Evolutionary conservation across 2,888 invertebrate genomes (phyloP).

Genomic region (Drosophila kuntzei): DNA sequence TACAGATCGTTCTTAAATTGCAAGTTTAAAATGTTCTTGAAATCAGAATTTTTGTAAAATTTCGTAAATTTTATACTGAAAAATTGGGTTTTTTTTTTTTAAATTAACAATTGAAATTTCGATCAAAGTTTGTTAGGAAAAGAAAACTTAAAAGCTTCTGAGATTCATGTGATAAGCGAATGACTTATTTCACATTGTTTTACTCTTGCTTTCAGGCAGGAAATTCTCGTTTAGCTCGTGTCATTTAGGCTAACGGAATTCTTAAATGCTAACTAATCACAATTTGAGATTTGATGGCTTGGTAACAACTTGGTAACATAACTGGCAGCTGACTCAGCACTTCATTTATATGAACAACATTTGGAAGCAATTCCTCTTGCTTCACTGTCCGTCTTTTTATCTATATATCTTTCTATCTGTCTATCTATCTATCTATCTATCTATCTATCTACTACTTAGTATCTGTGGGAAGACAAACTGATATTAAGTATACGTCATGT

Average conservation of each 20-base stretch:
- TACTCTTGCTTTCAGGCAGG: not conserved
- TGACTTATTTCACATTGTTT: not conserved
- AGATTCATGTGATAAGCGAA: not conserved
- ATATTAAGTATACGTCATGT: slow-evolving; percentile 50
- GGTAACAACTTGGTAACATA: slow-evolving; percentile 8
- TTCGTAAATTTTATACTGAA: too few species aligned
- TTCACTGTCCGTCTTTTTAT: not conserved
- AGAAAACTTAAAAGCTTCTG: too few species aligned
- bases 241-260: slow-evolving; percentile 2
- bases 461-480: slow-evolving; percentile 11
- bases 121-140: not conserved
- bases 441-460: not conserved
- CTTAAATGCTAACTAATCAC: slow-evolving; percentile 3
- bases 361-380: not conserved
- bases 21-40: too few species aligned
- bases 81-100: too few species aligned
- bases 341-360: not conserved
- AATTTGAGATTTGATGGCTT: slow-evolving; percentile 3
- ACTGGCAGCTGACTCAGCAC: slow-evolving; percentile 13
- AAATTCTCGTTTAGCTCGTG: not conserved
- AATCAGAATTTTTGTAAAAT: too few species aligned
- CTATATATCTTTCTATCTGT: not conserved
- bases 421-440: not conserved
- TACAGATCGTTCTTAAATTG: too few species aligned
- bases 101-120: too few species aligned